A percentile compares a stretch with the other conserved stretches of the same genome.
These are phyloP conservation scores for Polyploca ridens DNA, from an alignment of 2,888 invertebrate genomes.

Conservation along the genomic window DNA sequence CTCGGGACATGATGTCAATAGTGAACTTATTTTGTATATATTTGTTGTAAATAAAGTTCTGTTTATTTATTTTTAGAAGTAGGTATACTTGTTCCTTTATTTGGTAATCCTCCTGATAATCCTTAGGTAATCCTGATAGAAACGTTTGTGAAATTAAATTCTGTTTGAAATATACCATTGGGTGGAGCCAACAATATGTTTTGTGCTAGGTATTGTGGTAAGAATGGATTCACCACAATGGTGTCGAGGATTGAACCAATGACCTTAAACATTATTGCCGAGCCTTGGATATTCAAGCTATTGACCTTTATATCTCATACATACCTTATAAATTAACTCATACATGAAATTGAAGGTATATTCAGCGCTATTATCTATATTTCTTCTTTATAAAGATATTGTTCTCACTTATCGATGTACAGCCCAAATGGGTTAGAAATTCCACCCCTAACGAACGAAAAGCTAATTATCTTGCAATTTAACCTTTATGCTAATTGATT, in stretches of 20 bases:
- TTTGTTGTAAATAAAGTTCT: too few species aligned
- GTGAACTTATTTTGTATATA: too few species aligned
- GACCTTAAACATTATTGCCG: slow-evolving; percentile 1
- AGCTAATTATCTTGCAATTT: neutral
- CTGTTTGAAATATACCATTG: neutral
- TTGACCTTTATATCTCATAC: neutral
- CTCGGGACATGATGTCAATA: too few species aligned
- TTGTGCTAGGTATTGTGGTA: slow-evolving; percentile 5
- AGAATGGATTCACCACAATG: slow-evolving; percentile 1
- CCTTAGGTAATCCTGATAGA: neutral
- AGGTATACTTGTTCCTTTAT: too few species aligned
- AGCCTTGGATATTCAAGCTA: neutral
- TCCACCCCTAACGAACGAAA: too few species aligned
- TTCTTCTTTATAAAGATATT: too few species aligned
- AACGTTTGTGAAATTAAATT: neutral
- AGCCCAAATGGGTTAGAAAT: too few species aligned
- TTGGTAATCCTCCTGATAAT: neutral
- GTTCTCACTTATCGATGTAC: too few species aligned
- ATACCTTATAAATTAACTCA: neutral
- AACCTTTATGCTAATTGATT: neutral
- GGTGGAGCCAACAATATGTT: neutral
- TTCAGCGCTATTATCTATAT: neutral
- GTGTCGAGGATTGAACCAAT: neutral
- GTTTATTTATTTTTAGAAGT: too few species aligned
- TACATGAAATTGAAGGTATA: too few species aligned